phyloP scores from a whole-genome alignment of 2,113 vertebrate genomes.

The Lonchura striata region DNA sequence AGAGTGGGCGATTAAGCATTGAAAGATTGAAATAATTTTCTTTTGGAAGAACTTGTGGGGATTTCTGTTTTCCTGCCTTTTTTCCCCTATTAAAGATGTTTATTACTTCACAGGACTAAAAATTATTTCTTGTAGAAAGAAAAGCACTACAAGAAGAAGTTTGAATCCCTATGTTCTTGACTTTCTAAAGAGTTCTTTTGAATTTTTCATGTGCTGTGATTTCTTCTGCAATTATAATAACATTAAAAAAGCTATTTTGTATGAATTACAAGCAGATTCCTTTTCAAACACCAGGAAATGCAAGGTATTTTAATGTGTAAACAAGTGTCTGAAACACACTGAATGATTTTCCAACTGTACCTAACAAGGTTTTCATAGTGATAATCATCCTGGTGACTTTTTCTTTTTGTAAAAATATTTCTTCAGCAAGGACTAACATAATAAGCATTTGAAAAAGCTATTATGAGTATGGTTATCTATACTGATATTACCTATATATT shows the following conservation, averaged over 20 bases:
- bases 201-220: neutral
- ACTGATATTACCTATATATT: neutral
- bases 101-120: neutral
- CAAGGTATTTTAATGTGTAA: neutral
- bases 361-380: neutral
- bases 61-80: neutral
- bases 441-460: neutral
- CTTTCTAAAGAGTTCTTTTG: neutral
- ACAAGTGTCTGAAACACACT: neutral
- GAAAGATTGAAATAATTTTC: neutral
- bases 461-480: neutral
- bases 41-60: neutral
- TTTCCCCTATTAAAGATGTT: neutral
- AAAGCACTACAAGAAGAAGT: neutral
- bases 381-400: neutral
- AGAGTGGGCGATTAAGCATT: fast-evolving
- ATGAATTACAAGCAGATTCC: neutral
- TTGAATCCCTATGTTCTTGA: neutral
- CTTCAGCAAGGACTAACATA: neutral
- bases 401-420: neutral
- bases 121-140: neutral
- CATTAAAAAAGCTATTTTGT: neutral
- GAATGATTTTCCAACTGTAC: neutral
- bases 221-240: slow-evolving; percentile 8
- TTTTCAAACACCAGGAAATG: neutral